Conservation (phyloP, 2,113 vertebrate genomes). For the Pardalotus punctatus region DNA sequence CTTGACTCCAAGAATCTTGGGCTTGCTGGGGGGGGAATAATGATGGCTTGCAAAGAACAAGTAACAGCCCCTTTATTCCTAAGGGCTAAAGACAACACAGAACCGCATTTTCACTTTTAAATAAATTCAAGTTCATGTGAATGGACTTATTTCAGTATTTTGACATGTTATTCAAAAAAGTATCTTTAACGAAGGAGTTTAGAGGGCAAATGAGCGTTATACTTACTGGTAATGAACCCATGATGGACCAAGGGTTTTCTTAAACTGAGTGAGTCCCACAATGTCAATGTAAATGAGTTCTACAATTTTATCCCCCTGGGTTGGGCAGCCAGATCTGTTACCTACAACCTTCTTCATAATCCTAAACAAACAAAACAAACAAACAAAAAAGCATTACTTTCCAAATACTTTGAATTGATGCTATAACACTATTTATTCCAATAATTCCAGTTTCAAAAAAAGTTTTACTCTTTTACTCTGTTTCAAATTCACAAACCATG, state of each 20-base stretch:
- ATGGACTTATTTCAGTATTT: neutral
- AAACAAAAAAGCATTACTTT: neutral
- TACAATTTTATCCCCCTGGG: slow-evolving; percentile 93
- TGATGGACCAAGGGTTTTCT: slow-evolving; percentile 96
- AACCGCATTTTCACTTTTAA: neutral
- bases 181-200: neutral
- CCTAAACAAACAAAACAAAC: slow-evolving; percentile 65
- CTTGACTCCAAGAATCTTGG: neutral
- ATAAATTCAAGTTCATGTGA: neutral
- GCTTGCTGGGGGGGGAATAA: neutral
- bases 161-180: neutral
- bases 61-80: neutral
- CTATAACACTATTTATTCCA: neutral
- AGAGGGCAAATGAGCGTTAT: neutral
- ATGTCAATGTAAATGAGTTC: slow-evolving; percentile 99
- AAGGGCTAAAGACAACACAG: neutral
- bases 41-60: neutral
- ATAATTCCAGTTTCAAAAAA: neutral
- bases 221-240: slow-evolving; percentile 99
- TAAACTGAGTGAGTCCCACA: slow-evolving; percentile 96
- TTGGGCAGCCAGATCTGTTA: slow-evolving; percentile 96
- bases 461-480: neutral
- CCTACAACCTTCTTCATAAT: slow-evolving; percentile 99
- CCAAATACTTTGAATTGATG: neutral
- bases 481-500: neutral